Base-by-base conservation (phyloP, 2,888 invertebrate species). In the Troilus luridus region DNA sequence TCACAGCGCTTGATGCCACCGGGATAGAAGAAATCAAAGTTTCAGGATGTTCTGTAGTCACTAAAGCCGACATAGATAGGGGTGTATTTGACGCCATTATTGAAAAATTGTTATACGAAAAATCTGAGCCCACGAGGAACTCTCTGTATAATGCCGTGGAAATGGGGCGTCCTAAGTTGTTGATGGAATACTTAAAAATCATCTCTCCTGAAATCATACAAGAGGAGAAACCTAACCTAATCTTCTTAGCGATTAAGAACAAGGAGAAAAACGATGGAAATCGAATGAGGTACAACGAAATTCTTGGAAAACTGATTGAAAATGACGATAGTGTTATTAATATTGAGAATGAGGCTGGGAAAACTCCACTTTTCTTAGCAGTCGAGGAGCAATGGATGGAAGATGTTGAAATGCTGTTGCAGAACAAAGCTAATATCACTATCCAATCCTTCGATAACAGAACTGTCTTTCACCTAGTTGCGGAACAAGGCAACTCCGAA, bases 401-500 rank as follows among this genome's bases (percentile, higher is more conserved):
- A 72, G 90, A 72, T 72, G 27, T 77, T 56, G 59, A 90, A 17
- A 11, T 72, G 21, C 62, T 90, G 19, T 59, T 77, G 12, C 67
- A 54, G 24, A 58, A 72, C 41, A 10, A 54, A 1, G 58, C 90
- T 14, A 59, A 90, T 54, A 5, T 89, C 41, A 64, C 89, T 12
- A 24, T 89, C 24, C 64, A 1, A 3, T 41, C 64, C 54, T n/a
- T 67, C 10, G n/a, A 27, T n/a, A 12, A 77, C 10, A 72, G 56
- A 77, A 90, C 24, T n/a, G 90, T 77, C 17, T 58, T 90, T n/a
- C 90, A 90, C 59, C 58, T 77, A 24, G 90, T 58, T 24, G 72
- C 90, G 12, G n/a, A 85, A 85, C 56, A 85, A 54, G 85, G 85
- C 11, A 85, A 85, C 8, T n/a, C 11, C 27, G 85, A 85, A n/a